Evolutionary conservation across 2,113 vertebrate genomes (phyloP).

Genomic region (Corvus moneduloides): DNA sequence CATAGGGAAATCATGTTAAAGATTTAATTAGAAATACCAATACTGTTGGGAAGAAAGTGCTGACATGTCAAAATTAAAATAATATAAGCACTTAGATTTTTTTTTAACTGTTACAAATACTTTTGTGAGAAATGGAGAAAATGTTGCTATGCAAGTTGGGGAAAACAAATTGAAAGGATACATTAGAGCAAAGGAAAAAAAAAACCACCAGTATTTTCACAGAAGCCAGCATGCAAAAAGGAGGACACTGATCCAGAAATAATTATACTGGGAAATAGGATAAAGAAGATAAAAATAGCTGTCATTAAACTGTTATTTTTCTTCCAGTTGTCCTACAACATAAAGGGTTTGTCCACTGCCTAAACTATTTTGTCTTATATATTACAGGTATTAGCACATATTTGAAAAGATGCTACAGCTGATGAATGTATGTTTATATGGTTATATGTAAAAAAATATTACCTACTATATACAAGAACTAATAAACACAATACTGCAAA

Average conservation of each 20-base stretch:
- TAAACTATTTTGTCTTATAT: neutral
- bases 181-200: neutral
- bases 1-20: neutral
- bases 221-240: constrained; percentile 30
- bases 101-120: neutral
- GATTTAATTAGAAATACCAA: neutral
- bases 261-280: constrained; percentile 62
- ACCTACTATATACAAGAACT: neutral
- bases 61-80: neutral
- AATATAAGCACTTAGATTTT: neutral
- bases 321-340: constrained; percentile 20
- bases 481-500: neutral
- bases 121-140: neutral
- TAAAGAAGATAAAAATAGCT: constrained; percentile 62
- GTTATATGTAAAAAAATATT: neutral
- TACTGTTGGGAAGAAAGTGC: neutral
- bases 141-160: neutral
- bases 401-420: neutral
- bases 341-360: neutral
- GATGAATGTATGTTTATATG: neutral
- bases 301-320: constrained; percentile 49
- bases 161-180: neutral
- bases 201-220: neutral
- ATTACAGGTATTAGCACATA: neutral
- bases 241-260: constrained; percentile 59